phyloP scores from a whole-genome alignment of 2,888 invertebrate genomes.

The Caenorhabditis imperialis region DNA sequence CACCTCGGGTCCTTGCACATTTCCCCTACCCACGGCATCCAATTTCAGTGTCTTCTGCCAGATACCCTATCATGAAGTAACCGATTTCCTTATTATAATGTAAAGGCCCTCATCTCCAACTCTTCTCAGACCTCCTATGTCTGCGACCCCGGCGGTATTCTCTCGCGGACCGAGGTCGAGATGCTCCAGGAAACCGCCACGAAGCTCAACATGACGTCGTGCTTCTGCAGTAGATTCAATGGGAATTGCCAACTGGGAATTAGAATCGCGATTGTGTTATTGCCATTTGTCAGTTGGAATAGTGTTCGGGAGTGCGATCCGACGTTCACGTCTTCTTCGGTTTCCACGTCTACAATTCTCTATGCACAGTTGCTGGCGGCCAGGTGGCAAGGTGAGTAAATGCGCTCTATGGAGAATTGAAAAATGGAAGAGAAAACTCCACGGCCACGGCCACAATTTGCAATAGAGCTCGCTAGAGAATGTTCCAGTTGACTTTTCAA shows the following conservation, averaged over 20 bases:
- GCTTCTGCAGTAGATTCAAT: slow-evolving; percentile 55
- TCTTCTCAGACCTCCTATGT: slow-evolving; percentile 58
- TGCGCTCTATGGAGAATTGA: background rate
- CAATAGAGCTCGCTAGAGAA: too few relatives aligned
- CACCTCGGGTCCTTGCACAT: slow-evolving; percentile 60
- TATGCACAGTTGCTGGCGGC: slow-evolving; percentile 52
- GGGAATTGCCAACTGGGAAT: slow-evolving; percentile 28
- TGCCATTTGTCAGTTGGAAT: slow-evolving; percentile 53
- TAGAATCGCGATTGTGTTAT: slow-evolving; percentile 37
- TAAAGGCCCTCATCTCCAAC: too few relatives aligned
- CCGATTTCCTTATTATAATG: too few relatives aligned
- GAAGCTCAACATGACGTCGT: slow-evolving; percentile 63
- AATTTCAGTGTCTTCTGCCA: slow-evolving; percentile 65
- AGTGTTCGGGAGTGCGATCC: slow-evolving; percentile 52
- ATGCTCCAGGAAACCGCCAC: slow-evolving; percentile 57
- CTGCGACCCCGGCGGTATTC: slow-evolving; percentile 64
- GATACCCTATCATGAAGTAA: slow-evolving; percentile 63
- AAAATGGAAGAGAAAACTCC: background rate
- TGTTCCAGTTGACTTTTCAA: too few relatives aligned
- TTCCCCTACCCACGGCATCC: slow-evolving; percentile 56
- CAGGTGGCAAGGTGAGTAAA: slow-evolving; percentile 39
- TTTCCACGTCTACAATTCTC: slow-evolving; percentile 49
- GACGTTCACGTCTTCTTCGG: slow-evolving; percentile 33
- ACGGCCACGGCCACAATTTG: too few relatives aligned
- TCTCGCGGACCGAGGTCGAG: slow-evolving; percentile 64